Evolutionary conservation across 1,140 invertebrate genomes (phyloP).

Genomic region (Drosophila athabasca): DNA sequence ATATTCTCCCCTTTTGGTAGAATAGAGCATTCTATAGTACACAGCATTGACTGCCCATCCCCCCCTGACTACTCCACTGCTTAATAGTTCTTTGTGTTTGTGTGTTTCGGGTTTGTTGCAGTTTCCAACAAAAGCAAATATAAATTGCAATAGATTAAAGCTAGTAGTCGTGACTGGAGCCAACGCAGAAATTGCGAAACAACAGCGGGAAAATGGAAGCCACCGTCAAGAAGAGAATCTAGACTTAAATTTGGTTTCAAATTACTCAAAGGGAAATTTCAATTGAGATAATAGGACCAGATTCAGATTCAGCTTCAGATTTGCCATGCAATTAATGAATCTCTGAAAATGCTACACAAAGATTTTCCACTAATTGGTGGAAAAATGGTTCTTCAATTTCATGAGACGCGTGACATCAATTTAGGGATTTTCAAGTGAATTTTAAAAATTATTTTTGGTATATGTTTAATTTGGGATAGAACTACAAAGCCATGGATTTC

Average conservation of each 20-base stretch:
- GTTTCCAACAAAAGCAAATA: constrained; percentile 36
- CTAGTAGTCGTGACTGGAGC: constrained; percentile 47
- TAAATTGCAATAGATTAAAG: constrained; percentile 56
- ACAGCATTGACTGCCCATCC: too few relatives aligned
- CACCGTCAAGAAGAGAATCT: constrained; percentile 13
- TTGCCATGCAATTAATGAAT: constrained; percentile 24
- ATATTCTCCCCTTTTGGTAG: too few relatives aligned
- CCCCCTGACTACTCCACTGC: not conserved
- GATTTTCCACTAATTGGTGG: not conserved
- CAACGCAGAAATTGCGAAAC: constrained; percentile 8
- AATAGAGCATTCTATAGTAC: too few relatives aligned
- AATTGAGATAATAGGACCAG: constrained; percentile 37
- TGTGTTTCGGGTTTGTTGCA: constrained; percentile 4
- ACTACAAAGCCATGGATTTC: too few relatives aligned
- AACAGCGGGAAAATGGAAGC: constrained; percentile 3
- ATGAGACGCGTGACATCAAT: not conserved
- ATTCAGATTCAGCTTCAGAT: constrained; percentile 1
- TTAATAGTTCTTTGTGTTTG: constrained; percentile 22
- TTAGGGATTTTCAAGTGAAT: too few relatives aligned
- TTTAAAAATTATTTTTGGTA: too few relatives aligned
- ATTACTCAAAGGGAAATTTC: constrained; percentile 46
- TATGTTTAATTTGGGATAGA: too few relatives aligned
- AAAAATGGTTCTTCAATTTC: constrained; percentile 1
- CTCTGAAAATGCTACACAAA: not conserved
- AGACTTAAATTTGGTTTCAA: constrained; percentile 31